A percentile compares a stretch with the other conserved stretches of the same genome.
These are phyloP conservation scores for Lagocephalus sceleratus DNA, from an alignment of 2,797 vertebrate genomes.

Conservation along the genomic window DNA sequence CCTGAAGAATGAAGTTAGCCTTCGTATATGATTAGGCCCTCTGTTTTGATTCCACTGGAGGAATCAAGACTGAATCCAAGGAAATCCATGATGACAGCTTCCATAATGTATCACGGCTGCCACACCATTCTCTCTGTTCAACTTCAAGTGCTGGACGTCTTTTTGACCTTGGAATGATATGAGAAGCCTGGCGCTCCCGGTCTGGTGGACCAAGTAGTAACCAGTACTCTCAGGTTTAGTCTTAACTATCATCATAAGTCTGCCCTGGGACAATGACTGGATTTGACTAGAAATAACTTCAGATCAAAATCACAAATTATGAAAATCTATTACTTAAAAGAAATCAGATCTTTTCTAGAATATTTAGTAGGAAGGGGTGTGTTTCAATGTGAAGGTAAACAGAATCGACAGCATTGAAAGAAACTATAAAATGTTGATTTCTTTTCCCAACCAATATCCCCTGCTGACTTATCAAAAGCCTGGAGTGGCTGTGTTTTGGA, in stretches of 20 bases:
- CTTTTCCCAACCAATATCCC: conserved; percentile 32
- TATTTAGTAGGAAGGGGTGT: conserved; percentile 90
- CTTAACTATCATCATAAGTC: conserved; percentile 23
- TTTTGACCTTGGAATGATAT: conserved; percentile 80
- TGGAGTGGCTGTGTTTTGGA: conserved; percentile 77
- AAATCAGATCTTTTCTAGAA: conserved; percentile 94
- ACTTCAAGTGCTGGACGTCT: conserved; percentile 82
- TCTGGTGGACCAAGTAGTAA: conserved; percentile 33
- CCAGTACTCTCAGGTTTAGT: neutral
- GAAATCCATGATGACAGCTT: conserved; percentile 60
- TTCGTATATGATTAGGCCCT: conserved; percentile 67
- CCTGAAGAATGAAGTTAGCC: conserved; percentile 70
- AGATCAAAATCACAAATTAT: too few species aligned
- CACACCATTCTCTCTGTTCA: conserved; percentile 62
- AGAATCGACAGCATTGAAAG: conserved; percentile 90
- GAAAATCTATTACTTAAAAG: conserved; percentile 94
- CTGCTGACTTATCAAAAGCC: conserved; percentile 77
- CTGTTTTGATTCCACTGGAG: conserved; percentile 67
- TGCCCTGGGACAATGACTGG: conserved; percentile 16
- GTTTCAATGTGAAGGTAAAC: conserved; percentile 82
- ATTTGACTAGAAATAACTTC: conserved; percentile 19
- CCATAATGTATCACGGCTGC: conserved; percentile 55
- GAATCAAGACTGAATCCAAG: conserved; percentile 62
- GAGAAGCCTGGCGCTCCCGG: conserved; percentile 39
- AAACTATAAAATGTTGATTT: conserved; percentile 87